Evolutionary conservation across 2,797 vertebrate species (phyloP).

Genomic region (Danio albolineatus): DNA sequence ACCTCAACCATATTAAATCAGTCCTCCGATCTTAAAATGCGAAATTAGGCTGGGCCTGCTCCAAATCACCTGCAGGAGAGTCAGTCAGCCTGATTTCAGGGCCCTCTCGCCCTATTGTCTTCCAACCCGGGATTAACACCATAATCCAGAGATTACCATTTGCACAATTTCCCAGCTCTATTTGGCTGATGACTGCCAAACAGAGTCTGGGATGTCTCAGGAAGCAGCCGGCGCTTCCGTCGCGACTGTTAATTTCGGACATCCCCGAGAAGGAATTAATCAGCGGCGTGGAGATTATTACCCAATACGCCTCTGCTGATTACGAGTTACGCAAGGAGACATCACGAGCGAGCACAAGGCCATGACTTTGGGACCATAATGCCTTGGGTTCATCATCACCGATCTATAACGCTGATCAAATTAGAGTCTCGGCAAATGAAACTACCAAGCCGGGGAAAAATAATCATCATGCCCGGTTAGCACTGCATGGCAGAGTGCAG

Average conservation of each 20-base stretch:
- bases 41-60: not conserved
- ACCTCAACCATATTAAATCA: not conserved
- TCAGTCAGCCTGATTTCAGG: not conserved
- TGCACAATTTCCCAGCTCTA: conserved; percentile 33
- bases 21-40: not conserved
- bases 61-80: not conserved
- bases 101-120: conserved; percentile 27
- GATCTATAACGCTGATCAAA: not conserved
- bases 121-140: conserved; percentile 46
- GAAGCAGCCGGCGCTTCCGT: conserved; percentile 11
- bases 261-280: conserved; percentile 34
- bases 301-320: conserved; percentile 24
- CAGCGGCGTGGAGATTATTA: conserved; percentile 41
- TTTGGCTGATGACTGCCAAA: not conserved
- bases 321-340: conserved; percentile 46
- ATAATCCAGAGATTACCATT: conserved; percentile 55
- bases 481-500: not conserved
- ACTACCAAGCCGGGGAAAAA: not conserved
- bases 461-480: not conserved
- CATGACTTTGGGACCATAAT: not conserved
- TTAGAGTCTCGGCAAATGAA: conserved; percentile 3
- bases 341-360: not conserved
- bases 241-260: conserved; percentile 33
- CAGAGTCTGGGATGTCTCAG: not conserved
- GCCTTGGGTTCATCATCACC: conserved; percentile 1